Base-by-base conservation (phyloP, 2,888 invertebrate genomes). In the Adelognathus sp. region DNA sequence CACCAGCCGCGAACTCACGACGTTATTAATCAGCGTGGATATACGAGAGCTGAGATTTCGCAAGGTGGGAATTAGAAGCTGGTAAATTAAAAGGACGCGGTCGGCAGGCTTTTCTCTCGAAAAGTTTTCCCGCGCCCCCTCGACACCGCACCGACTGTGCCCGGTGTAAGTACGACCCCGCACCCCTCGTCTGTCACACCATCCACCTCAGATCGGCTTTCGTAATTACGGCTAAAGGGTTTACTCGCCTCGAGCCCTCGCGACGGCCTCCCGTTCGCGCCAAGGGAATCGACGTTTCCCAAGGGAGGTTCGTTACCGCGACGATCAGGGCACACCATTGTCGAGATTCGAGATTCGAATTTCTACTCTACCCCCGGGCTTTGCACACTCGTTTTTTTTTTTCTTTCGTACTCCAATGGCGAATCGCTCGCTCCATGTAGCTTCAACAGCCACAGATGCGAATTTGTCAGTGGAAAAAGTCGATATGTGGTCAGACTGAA, bases 71-170 rank as follows among this genome's bases (percentile, higher is more conserved):
- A 81, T 81, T 79, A 81, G 79, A 79, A 79, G 79, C 58, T 72
- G 75, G 61, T 44, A 79, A 79, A 82, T 81, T 81, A 79, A 76
- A 82, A 81, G 76, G 77, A 73, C 58, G 64, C 72, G 75, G 77
- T 79, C 63, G 71, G 60, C 77, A 36, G 72, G 72, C 82, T 80
- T 81, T 82, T 81, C 79, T 81, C 73, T 64, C 52, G 74, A 75
- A 79, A 81, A 82, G 63, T 79, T 82, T 77, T 70, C 64, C 72
- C 54, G n/a, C n/a, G n/a, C n/a, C 72, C 72, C 60, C 70, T 71
- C 54, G 46, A 66, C 73, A 36, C 39, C 24, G 31, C 39, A 56
- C 36, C 54, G 46, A 66, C 73, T 33, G 31, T 24, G 31, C 39
- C 46, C 36, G 39, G 39, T 31, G 36, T 46, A 18, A 18, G 36